Percentiles rank a stretch among this genome's conserved stretches.
Evolutionary conservation across 2,888 invertebrate species (phyloP).

Genomic region (Timema cristinae): DNA sequence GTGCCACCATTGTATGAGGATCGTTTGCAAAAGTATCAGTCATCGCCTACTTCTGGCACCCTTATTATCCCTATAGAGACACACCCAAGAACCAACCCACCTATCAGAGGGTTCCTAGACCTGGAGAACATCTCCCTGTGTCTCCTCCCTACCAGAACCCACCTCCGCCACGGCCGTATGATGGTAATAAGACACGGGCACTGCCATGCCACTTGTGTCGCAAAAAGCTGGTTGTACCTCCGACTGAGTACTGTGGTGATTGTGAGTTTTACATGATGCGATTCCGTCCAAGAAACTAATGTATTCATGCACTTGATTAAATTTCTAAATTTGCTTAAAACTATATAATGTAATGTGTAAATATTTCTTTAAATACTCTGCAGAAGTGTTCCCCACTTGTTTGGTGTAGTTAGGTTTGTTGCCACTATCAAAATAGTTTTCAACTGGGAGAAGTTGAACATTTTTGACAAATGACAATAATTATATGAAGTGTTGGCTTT

Average conservation of each 20-base stretch:
- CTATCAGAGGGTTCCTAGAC: constrained; percentile 10
- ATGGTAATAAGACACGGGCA: constrained; percentile 44
- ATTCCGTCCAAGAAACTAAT: constrained; percentile 64
- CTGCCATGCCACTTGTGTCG: constrained; percentile 78
- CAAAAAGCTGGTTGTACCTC: constrained; percentile 73
- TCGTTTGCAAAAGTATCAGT: not conserved
- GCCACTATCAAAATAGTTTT: no score
- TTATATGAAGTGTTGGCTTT: no score
- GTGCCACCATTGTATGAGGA: not conserved
- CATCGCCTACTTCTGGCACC: not conserved
- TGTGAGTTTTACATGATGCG: constrained; percentile 91
- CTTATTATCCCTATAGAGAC: not conserved
- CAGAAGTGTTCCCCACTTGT: no score
- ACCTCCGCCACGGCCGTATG: constrained; percentile 49
- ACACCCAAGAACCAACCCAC: not conserved
- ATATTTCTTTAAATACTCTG: no score
- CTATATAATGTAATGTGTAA: no score
- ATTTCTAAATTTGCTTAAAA: no score
- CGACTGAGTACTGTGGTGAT: constrained; percentile 80
- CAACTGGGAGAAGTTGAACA: no score
- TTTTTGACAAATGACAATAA: no score
- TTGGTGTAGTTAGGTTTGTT: no score
- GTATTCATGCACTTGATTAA: no score
- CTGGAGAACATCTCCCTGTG: constrained; percentile 15
- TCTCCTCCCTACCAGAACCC: constrained; percentile 60